These are phyloP conservation scores for Pedetes capensis DNA, from an alignment of 2,113 vertebrate genomes.

Conservation along the genomic window DNA sequence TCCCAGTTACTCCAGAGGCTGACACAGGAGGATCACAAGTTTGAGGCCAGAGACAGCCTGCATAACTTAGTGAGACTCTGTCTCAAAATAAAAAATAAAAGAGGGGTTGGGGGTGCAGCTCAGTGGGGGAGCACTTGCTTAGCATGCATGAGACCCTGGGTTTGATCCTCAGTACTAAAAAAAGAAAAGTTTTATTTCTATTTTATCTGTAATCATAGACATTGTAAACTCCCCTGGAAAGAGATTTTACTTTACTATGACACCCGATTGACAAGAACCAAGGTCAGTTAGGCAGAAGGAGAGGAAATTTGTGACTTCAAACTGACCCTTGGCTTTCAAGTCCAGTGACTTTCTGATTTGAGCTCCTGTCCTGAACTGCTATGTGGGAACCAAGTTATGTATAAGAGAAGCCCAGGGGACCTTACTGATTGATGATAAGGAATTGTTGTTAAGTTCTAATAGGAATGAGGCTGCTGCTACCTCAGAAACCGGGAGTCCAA, in stretches of 20 bases:
- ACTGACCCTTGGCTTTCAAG: background rate
- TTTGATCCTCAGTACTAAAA: too few species aligned
- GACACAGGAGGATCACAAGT: too few species aligned
- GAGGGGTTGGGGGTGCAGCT: too few species aligned
- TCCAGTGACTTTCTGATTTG: background rate
- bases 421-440: background rate
- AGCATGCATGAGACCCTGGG: too few species aligned
- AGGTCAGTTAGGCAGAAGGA: background rate
- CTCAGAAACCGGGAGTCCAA: background rate
- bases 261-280: background rate
- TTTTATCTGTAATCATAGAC: slow-evolving; percentile 20
- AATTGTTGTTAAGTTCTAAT: background rate
- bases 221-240: background rate
- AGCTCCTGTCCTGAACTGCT: background rate
- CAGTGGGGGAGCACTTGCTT: too few species aligned
- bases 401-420: background rate
- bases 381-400: background rate
- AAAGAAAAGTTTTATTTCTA: too few species aligned
- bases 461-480: background rate
- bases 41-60: too few species aligned
- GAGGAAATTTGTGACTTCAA: background rate
- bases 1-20: too few species aligned
- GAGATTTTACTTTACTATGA: background rate
- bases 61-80: too few species aligned
- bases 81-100: too few species aligned